Evolutionary conservation across 2,797 vertebrate genomes (phyloP).

Genomic region (Acanthis flammea): DNA sequence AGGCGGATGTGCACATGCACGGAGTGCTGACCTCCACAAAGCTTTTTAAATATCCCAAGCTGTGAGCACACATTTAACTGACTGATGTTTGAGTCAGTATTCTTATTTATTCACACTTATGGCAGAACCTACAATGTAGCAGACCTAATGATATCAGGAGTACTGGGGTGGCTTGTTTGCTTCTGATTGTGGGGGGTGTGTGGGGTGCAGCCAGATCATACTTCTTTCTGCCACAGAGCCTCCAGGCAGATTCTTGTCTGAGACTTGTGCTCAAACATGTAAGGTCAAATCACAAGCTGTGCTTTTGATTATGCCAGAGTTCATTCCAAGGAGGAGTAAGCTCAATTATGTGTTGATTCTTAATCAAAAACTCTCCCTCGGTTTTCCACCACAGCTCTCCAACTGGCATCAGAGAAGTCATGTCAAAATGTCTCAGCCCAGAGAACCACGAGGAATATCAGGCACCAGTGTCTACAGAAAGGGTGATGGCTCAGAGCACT

Average conservation of each 20-base stretch:
- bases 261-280: not conserved
- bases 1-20: not conserved
- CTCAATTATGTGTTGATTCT: not conserved
- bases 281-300: not conserved
- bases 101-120: not conserved
- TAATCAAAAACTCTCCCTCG: not conserved
- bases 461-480: not conserved
- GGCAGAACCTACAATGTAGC: not conserved
- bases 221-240: not conserved
- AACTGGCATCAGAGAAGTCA: not conserved
- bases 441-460: not conserved
- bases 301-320: not conserved
- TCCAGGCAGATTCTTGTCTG: not conserved
- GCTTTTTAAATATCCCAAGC: not conserved
- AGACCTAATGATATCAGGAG: not conserved
- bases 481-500: not conserved
- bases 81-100: not conserved
- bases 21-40: slow-evolving; percentile 3
- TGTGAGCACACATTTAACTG: not conserved
- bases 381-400: not conserved
- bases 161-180: not conserved
- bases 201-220: not conserved
- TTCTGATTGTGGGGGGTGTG: not conserved
- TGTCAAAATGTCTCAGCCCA: not conserved
- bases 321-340: not conserved